Percentiles rank a stretch among this genome's conserved stretches.
phyloP scores from a whole-genome alignment of 1,140 invertebrate species.

The Condylostylus longicornis region DNA sequence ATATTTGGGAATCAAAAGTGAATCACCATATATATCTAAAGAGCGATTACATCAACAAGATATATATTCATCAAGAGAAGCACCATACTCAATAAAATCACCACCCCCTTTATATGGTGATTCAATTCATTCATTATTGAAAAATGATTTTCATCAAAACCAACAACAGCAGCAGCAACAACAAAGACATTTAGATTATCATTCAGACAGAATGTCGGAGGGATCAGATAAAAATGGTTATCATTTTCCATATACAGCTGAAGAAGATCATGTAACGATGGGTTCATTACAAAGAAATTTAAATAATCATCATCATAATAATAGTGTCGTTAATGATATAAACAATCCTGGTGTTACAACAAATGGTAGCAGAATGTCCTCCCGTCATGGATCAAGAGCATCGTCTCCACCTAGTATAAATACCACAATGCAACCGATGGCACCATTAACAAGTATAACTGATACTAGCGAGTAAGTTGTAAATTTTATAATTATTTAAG shows the following conservation, averaged over 20 bases:
- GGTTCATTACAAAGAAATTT: conserved; percentile 34
- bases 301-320: conserved; percentile 11
- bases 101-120: conserved; percentile 21
- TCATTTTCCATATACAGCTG: conserved; percentile 54
- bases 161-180: conserved; percentile 40
- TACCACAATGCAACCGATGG: conserved; percentile 36
- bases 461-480: conserved; percentile 39
- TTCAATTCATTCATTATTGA: conserved; percentile 34
- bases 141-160: conserved; percentile 42
- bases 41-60: conserved; percentile 25
- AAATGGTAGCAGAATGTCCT: conserved; percentile 26
- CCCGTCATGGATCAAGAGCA: conserved; percentile 27
- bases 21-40: conserved; percentile 29
- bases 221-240: conserved; percentile 64
- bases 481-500: not conserved
- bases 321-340: conserved; percentile 34
- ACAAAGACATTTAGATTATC: conserved; percentile 35
- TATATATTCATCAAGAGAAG: conserved; percentile 26
- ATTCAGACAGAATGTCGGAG: conserved; percentile 47
- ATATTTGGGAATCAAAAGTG: conserved; percentile 18
- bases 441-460: conserved; percentile 41
- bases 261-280: conserved; percentile 38
- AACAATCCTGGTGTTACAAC: conserved; percentile 36
- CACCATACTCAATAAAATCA: conserved; percentile 27
- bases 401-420: conserved; percentile 26